Evolutionary conservation across 92 coral and sea anemone species (phyloP).

Genomic region (Diadumene lineata): DNA sequence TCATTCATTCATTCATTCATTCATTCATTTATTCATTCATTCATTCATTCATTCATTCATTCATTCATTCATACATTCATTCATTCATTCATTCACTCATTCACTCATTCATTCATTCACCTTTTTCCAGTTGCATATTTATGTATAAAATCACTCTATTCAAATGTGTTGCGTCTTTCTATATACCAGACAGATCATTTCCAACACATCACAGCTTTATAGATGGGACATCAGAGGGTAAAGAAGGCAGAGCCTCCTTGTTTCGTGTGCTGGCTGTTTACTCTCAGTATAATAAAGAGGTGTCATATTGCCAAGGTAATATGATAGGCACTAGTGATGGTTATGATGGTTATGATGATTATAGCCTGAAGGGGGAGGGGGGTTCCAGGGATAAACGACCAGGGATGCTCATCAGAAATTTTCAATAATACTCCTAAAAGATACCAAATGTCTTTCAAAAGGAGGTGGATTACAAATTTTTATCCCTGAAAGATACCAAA

Average conservation of each 20-base stretch:
- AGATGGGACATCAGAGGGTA: slow-evolving; percentile 75
- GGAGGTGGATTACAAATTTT: too few relatives aligned
- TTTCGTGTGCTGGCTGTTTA: slow-evolving; percentile 93
- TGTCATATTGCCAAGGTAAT: slow-evolving; percentile 97
- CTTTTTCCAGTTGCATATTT: not conserved
- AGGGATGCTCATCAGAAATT: too few relatives aligned
- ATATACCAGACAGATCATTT: slow-evolving; percentile 72
- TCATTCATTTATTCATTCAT: not conserved
- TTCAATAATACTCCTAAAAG: too few relatives aligned
- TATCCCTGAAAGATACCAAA: too few relatives aligned
- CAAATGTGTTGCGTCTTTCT: not conserved
- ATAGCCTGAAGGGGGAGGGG: not conserved
- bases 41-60: not conserved
- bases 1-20: slow-evolving; percentile 1
- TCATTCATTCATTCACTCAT: slow-evolving; percentile 2
- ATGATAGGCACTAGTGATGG: not conserved
- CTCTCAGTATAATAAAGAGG: slow-evolving; percentile 81
- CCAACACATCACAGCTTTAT: slow-evolving; percentile 90
- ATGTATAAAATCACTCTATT: not conserved
- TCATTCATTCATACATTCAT: not conserved
- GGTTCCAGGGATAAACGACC: not conserved
- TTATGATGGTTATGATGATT: not conserved
- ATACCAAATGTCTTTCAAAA: not conserved
- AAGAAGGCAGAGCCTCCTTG: slow-evolving; percentile 89
- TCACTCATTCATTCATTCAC: slow-evolving; percentile 2